These are phyloP conservation scores for Chlorocebus sabaeus DNA, from an alignment of 2,113 vertebrate species.

Conservation along the genomic window DNA sequence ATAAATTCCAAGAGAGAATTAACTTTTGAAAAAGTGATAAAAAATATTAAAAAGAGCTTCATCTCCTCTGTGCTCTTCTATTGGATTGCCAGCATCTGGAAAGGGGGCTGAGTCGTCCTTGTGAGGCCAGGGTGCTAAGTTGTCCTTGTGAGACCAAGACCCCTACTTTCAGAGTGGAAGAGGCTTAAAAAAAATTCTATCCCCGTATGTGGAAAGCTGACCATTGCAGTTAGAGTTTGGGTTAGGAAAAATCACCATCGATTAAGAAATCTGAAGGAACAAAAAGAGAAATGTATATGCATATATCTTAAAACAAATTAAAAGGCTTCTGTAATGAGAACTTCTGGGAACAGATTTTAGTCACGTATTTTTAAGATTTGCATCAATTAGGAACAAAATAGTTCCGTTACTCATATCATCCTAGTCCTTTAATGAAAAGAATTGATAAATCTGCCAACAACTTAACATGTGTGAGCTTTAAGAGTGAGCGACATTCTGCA, in stretches of 20 bases:
- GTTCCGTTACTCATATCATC: not conserved
- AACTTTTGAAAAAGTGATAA: not conserved
- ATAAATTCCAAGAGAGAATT: not conserved
- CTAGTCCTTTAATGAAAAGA: slow-evolving; percentile 1
- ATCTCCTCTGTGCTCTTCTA: not conserved
- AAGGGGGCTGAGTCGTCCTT: not conserved
- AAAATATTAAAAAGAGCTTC: not conserved
- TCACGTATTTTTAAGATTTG: not conserved
- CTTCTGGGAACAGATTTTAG: slow-evolving; percentile 15
- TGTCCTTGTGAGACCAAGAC: not conserved
- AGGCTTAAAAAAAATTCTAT: slow-evolving; percentile 17
- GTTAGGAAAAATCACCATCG: not conserved
- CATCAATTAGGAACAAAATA: slow-evolving; percentile 3
- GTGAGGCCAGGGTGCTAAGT: not conserved
- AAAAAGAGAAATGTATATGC: not conserved
- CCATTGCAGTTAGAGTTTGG: not conserved
- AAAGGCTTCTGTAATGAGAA: not conserved
- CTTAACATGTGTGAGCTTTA: not conserved
- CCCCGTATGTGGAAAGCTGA: not conserved
- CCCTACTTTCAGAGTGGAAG: not conserved
- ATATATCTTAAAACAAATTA: slow-evolving; percentile 10
- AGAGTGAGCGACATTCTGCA: not conserved
- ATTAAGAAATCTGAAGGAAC: not conserved
- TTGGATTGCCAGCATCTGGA: not conserved
- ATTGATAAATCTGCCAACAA: slow-evolving; percentile 13